Conservation (phyloP, 2,113 vertebrate genomes). For the Procavia capensis region DNA sequence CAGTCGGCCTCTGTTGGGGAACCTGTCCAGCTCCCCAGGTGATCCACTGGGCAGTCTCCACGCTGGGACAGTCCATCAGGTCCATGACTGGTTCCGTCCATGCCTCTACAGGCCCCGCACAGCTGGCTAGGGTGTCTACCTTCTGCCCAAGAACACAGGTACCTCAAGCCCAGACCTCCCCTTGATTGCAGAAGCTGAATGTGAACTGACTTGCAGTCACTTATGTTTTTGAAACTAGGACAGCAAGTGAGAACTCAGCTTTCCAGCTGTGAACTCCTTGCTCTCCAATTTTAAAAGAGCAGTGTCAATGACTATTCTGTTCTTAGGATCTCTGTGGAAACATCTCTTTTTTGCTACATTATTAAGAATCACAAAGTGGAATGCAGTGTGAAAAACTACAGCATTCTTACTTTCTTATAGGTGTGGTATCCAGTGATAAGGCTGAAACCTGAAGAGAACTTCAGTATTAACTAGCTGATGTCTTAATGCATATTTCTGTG, state of each 20-base stretch:
- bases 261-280: neutral
- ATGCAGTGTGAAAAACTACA: neutral
- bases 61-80: neutral
- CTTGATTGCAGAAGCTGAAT: neutral
- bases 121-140: neutral
- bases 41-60: accelerated
- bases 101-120: neutral
- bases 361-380: neutral
- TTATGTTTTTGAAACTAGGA: neutral
- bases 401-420: neutral
- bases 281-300: neutral
- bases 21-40: neutral
- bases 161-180: neutral
- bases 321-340: neutral
- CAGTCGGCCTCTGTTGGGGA: accelerated
- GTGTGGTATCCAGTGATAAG: neutral
- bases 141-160: neutral
- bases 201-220: neutral
- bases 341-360: neutral
- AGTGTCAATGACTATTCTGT: accelerated
- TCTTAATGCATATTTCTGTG: neutral
- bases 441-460: neutral
- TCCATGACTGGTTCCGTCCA: accelerated
- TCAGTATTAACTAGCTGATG: neutral
- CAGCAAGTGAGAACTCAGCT: neutral